Percentiles rank a stretch among this genome's conserved stretches.
Conservation (phyloP, 2,888 invertebrate species). For the Apodemia mormo region DNA sequence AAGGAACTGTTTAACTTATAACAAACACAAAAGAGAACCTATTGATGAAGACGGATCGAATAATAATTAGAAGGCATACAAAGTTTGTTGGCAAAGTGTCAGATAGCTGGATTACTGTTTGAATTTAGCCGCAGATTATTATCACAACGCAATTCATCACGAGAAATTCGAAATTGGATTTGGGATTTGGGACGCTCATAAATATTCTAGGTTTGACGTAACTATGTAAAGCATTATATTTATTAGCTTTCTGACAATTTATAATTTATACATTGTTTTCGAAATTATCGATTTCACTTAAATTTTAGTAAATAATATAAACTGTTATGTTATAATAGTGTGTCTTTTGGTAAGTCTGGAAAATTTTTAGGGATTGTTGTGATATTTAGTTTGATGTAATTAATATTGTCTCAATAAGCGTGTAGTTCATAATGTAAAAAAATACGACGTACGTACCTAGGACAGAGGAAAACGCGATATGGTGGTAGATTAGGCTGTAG, state of each 20-base stretch:
- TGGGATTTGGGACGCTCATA: slow-evolving; percentile 29
- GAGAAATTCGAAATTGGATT: slow-evolving; percentile 33
- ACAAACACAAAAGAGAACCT: neutral
- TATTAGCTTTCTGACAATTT: slow-evolving; percentile 7
- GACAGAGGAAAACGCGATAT: too few species aligned
- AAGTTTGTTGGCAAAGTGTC: slow-evolving; percentile 37
- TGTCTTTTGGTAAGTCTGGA: too few species aligned
- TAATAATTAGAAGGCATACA: slow-evolving; percentile 40
- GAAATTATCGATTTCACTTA: too few species aligned
- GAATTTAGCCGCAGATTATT: slow-evolving; percentile 36
- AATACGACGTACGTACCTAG: too few species aligned
- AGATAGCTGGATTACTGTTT: slow-evolving; percentile 36
- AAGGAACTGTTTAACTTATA: neutral
- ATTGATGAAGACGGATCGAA: slow-evolving; percentile 33
- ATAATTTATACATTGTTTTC: neutral
- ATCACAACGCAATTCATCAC: slow-evolving; percentile 36
- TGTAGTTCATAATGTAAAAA: too few species aligned
- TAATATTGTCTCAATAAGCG: too few species aligned
- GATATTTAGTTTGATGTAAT: too few species aligned
- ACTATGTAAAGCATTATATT: slow-evolving; percentile 20
- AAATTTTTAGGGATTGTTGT: too few species aligned
- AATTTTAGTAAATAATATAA: too few species aligned
- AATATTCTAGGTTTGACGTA: slow-evolving; percentile 26
- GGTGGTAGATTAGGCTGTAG: too few species aligned
- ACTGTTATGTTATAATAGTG: too few species aligned